Evolutionary conservation across 2,888 invertebrate species (phyloP).

Genomic region (Mellilla xanthometata): DNA sequence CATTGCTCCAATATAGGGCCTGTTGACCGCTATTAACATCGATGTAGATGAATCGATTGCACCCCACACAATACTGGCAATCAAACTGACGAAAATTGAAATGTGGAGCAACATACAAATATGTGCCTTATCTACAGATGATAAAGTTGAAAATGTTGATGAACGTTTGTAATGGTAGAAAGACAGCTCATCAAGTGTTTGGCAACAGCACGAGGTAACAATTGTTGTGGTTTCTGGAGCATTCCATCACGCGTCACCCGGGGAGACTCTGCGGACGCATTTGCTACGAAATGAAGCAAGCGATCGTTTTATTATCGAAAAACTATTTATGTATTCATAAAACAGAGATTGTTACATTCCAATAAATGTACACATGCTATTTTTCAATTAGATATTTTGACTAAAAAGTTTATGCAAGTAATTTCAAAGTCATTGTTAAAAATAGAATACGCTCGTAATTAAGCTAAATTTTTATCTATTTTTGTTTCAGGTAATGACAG

Average conservation of each 20-base stretch:
- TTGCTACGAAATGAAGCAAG: conserved; percentile 18
- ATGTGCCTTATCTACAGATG: neutral
- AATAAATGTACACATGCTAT: too few relatives aligned
- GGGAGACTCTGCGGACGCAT: conserved; percentile 8
- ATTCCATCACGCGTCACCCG: conserved; percentile 27
- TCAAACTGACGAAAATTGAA: conserved; percentile 38
- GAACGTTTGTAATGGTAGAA: conserved; percentile 1
- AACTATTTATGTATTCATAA: too few relatives aligned
- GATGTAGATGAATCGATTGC: conserved; percentile 31
- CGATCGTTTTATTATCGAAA: neutral
- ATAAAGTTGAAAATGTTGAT: conserved; percentile 4
- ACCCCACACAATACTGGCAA: conserved; percentile 52
- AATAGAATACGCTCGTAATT: too few relatives aligned
- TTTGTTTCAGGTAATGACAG: conserved; percentile 55
- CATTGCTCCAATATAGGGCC: conserved; percentile 29
- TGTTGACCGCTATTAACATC: conserved; percentile 34
- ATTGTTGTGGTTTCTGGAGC: conserved; percentile 25
- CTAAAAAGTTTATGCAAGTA: too few relatives aligned
- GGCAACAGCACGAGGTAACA: conserved; percentile 22
- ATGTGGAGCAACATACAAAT: conserved; percentile 1
- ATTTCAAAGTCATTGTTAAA: too few relatives aligned
- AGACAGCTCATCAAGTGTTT: conserved; percentile 25
- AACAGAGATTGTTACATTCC: too few relatives aligned
- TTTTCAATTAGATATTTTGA: too few relatives aligned
- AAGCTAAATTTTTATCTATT: conserved; percentile 7